Conservation (phyloP, 1,140 invertebrate species). For the Macrobrachium nipponense region DNA sequence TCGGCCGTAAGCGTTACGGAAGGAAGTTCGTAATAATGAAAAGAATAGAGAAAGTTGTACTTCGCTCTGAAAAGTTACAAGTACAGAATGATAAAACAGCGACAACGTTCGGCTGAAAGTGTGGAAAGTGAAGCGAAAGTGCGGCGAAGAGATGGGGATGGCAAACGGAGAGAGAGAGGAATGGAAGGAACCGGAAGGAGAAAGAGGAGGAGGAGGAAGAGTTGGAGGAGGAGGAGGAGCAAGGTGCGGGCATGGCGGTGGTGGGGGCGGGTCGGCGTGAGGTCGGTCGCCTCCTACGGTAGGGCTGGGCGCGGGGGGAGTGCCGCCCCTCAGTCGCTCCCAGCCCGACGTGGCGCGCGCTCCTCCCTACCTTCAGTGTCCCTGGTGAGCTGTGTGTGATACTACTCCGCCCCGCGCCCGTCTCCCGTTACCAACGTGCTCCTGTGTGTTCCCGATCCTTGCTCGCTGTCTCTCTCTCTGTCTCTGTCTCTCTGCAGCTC, state of each 20-base stretch:
- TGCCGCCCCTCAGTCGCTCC: slow-evolving; percentile 37
- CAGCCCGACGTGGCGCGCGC: slow-evolving; percentile 42
- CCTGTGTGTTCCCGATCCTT: background rate
- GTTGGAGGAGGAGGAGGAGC: slow-evolving; percentile 31
- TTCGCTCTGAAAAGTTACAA: background rate
- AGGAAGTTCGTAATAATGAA: too few relatives aligned
- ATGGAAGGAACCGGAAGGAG: background rate
- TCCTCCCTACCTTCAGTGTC: slow-evolving; percentile 31
- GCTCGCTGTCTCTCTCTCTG: slow-evolving; percentile 2
- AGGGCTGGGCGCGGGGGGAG: background rate
- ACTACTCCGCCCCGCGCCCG: slow-evolving; percentile 21
- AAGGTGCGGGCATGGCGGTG: slow-evolving; percentile 24
- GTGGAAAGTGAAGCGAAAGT: background rate
- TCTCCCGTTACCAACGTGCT: slow-evolving; percentile 7
- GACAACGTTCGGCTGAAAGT: background rate
- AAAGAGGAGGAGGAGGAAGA: slow-evolving; percentile 7
- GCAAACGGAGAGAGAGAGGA: background rate
- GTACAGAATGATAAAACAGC: background rate
- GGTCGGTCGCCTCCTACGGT: slow-evolving; percentile 19
- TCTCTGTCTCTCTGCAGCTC: too few relatives aligned
- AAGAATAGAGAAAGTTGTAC: too few relatives aligned
- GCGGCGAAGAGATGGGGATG: background rate
- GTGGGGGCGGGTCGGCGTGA: slow-evolving; percentile 36
- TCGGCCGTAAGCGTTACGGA: too few relatives aligned
- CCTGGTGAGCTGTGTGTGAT: slow-evolving; percentile 23